Evolutionary conservation across 2,113 vertebrate genomes (phyloP).

Genomic region (Cinclus mexicanus): DNA sequence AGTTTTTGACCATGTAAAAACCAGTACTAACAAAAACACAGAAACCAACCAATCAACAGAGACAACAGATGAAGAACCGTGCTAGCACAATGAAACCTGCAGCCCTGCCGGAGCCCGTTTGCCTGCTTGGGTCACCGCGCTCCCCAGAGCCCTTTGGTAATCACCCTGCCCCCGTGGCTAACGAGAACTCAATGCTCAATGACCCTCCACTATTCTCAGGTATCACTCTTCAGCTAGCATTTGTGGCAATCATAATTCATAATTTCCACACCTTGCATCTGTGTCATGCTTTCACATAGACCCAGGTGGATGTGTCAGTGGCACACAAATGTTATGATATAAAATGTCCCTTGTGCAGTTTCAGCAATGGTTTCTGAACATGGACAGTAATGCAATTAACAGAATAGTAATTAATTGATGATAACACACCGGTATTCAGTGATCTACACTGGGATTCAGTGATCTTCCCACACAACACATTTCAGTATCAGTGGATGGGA

Average conservation of each 20-base stretch:
- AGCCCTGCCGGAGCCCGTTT: too few relatives aligned
- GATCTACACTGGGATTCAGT: neutral
- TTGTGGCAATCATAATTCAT: neutral
- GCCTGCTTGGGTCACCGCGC: too few relatives aligned
- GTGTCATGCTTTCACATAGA: neutral
- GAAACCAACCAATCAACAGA: too few relatives aligned
- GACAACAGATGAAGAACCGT: too few relatives aligned
- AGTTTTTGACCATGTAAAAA: too few relatives aligned
- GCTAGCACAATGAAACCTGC: too few relatives aligned
- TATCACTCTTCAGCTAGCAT: neutral
- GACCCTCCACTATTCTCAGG: neutral
- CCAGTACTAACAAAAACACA: too few relatives aligned
- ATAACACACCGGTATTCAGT: neutral
- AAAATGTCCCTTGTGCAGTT: neutral
- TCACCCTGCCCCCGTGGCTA: too few relatives aligned
- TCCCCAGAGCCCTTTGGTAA: too few relatives aligned
- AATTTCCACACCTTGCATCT: neutral
- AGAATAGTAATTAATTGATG: neutral
- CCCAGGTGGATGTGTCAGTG: neutral
- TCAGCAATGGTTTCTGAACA: neutral
- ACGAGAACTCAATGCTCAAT: fast-evolving
- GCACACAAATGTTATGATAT: neutral
- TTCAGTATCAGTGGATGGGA: neutral
- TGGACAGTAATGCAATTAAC: neutral
- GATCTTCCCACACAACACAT: neutral